Evolutionary conservation across 2,797 vertebrate species (phyloP), one percentile per base, ranked within the genome.

Genomic region (Phalloptychus januarius): DNA sequence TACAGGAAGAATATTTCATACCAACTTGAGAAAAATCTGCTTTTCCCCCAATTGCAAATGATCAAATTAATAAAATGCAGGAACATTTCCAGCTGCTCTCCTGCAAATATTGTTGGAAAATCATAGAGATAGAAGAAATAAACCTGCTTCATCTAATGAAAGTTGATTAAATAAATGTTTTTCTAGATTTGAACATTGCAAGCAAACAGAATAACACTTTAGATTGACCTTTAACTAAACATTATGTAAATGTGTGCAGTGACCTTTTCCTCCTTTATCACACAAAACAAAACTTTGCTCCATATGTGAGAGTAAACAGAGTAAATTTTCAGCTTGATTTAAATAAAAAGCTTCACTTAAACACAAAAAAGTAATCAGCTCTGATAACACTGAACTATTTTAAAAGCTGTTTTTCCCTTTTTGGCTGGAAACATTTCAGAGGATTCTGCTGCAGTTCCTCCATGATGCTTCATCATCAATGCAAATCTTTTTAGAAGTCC

Each of bases 391-490:
- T 33, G 7, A 50, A 8, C 15, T 7, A 13, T 61, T 6, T 61
- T 33, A 61, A 52, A 52, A 61, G 33, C 4, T 61, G n/a, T 58
- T 58, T 28, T 31, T 61, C 33, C 56, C 16, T 33, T 7, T 56
- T 4, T 61, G 25, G 20, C 6, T 16, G 6, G 28, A 61, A 33
- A 61, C 56, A 36, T 65, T 58, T 63, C 2, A 75, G 71, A 54
- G 71, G 7, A 75, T 80, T 71, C 40, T 48, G 0, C 18, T 56
- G 15, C 10, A 12, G 56, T 74, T 31, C 33, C 63, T 4, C 52
- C 28, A 7, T 12, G 48, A 46, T 72, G 75, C 79, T 79, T 83
- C 31, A 16, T 74, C n/a, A 33, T 85, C 78, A 48, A 71, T 83
- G 33, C 12, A 44, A 80, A 85, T 16, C 40, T 3, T 67, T 72